Percentiles rank a stretch among this genome's conserved stretches.
Evolutionary conservation across 2,113 vertebrate genomes (phyloP).

Genomic region (Bujurquina vittata): DNA sequence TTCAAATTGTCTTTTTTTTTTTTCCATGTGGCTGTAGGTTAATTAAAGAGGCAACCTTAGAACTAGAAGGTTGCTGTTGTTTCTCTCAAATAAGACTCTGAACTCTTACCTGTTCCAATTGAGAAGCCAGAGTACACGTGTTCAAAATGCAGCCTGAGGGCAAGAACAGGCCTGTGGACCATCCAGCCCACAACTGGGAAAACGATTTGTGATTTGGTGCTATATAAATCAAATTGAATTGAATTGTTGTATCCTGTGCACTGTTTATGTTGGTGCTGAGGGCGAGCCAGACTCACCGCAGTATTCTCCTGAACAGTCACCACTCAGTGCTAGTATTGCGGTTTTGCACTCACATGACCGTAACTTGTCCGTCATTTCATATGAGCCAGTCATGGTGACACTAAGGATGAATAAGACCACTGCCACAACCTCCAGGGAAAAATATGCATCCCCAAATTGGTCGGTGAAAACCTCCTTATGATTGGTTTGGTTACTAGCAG

Average conservation of each 20-base stretch:
- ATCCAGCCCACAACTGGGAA: background rate
- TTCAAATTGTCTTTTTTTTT: background rate
- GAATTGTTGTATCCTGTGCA: too few relatives aligned
- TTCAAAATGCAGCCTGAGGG: background rate
- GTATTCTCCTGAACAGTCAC: background rate
- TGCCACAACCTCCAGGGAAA: too few relatives aligned
- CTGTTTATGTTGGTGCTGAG: too few relatives aligned
- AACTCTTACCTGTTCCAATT: background rate
- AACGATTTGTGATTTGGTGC: too few relatives aligned
- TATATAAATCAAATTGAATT: too few relatives aligned
- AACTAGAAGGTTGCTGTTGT: background rate
- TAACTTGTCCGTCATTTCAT: fast-evolving
- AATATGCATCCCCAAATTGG: background rate
- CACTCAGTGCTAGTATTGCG: background rate
- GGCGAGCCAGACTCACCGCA: too few relatives aligned
- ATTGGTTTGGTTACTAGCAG: background rate
- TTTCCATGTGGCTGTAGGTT: background rate
- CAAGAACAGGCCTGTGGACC: background rate
- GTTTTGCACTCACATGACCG: background rate
- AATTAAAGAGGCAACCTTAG: background rate
- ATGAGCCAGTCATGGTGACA: too few relatives aligned
- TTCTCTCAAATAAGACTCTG: background rate
- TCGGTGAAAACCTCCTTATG: background rate
- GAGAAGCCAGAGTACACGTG: fast-evolving
- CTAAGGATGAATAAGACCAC: too few relatives aligned